Evolutionary conservation across 2,113 vertebrate species (phyloP).

Genomic region (Ammospiza caudacuta): DNA sequence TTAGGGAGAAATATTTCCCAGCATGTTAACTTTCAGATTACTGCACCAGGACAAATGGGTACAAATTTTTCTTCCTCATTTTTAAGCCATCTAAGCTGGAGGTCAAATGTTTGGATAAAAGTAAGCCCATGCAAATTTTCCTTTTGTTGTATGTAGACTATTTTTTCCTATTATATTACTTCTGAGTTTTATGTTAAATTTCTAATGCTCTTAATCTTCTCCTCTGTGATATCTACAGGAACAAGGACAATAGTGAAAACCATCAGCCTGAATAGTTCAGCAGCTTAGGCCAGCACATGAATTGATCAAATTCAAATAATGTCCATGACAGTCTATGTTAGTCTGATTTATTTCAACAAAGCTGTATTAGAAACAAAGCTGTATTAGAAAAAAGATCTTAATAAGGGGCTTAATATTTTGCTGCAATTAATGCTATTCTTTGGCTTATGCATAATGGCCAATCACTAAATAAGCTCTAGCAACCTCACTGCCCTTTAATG

Average conservation of each 20-base stretch:
- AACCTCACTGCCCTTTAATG: slow-evolving; percentile 51
- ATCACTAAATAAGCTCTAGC: slow-evolving; percentile 49
- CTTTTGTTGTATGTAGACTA: slow-evolving; percentile 57
- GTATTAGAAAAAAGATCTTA: slow-evolving; percentile 44
- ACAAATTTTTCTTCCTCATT: slow-evolving; percentile 26
- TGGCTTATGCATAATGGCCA: slow-evolving; percentile 47
- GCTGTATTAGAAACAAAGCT: slow-evolving; percentile 15
- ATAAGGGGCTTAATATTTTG: slow-evolving; percentile 60
- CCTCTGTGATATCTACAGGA: slow-evolving; percentile 59
- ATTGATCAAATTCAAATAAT: slow-evolving; percentile 50
- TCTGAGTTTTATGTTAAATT: slow-evolving; percentile 58
- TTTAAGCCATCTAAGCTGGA: slow-evolving; percentile 51
- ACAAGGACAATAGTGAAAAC: slow-evolving; percentile 55
- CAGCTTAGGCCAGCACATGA: slow-evolving; percentile 42
- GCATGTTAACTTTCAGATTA: slow-evolving; percentile 46
- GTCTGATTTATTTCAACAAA: slow-evolving; percentile 66
- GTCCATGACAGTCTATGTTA: slow-evolving; percentile 7
- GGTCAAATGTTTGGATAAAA: slow-evolving; percentile 68
- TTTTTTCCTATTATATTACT: slow-evolving; percentile 54
- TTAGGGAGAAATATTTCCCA: slow-evolving; percentile 5
- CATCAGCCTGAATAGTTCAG: slow-evolving; percentile 58
- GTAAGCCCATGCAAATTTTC: slow-evolving; percentile 48
- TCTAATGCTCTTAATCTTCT: slow-evolving; percentile 68
- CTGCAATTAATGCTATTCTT: slow-evolving; percentile 58
- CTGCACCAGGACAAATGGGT: slow-evolving; percentile 13